These are phyloP conservation scores for Nasua narica DNA, from an alignment of 2,797 vertebrate genomes.

Conservation along the genomic window DNA sequence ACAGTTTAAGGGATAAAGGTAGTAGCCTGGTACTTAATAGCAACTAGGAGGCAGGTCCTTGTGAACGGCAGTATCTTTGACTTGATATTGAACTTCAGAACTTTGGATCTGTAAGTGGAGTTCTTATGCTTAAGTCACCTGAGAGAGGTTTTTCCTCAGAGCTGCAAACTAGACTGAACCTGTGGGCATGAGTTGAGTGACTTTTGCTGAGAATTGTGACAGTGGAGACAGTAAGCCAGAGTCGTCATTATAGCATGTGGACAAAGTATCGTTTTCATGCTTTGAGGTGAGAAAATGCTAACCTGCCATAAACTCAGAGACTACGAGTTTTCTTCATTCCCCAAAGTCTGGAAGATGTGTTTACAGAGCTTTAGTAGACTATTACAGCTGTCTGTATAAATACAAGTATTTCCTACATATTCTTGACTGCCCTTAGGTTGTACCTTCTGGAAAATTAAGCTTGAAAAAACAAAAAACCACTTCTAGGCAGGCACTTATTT, in stretches of 20 bases:
- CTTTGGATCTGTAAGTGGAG: neutral
- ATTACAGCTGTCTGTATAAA: neutral
- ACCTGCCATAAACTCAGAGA: neutral
- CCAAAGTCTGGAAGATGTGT: neutral
- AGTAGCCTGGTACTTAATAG: neutral
- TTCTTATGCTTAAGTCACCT: neutral
- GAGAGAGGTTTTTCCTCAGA: neutral
- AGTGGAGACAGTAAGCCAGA: neutral
- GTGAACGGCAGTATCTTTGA: neutral
- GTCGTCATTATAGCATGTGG: neutral
- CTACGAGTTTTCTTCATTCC: neutral
- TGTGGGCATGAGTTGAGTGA: neutral
- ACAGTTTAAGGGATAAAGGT: neutral
- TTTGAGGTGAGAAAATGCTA: neutral
- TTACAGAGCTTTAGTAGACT: neutral
- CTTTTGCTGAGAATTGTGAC: neutral
- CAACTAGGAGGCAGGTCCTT: neutral
- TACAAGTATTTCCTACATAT: neutral
- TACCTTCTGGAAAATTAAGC: neutral
- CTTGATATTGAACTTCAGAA: neutral
- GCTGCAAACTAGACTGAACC: neutral
- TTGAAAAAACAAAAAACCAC: neutral
- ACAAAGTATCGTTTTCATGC: neutral
- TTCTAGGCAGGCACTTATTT: neutral
- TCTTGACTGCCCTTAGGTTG: neutral